These are phyloP conservation scores for Sthenelais limicola DNA, from an alignment of 2,888 invertebrate species.

Conservation along the genomic window DNA sequence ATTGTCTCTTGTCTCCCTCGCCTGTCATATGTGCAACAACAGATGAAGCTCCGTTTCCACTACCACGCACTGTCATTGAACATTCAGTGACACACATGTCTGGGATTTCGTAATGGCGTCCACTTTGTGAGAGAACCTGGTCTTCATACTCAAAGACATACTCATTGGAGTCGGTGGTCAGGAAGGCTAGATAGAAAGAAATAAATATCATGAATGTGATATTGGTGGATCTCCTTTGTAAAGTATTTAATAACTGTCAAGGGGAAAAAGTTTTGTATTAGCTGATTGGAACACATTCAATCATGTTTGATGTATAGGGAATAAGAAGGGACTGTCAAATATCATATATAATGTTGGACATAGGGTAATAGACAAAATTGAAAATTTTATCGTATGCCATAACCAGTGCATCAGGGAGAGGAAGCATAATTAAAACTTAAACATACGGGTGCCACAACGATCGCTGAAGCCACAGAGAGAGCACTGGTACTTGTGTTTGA, in stretches of 20 bases:
- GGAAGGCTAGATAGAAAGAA: slow-evolving; percentile 22
- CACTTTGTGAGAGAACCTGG: background rate
- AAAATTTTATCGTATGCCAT: no score
- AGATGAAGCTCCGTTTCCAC: background rate
- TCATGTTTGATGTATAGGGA: no score
- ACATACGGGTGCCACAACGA: no score
- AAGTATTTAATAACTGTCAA: no score
- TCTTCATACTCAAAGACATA: slow-evolving; percentile 26
- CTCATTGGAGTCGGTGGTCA: background rate
- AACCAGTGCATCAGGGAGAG: no score
- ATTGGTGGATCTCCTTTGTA: no score
- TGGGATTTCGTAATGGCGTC: slow-evolving; percentile 18
- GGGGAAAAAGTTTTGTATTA: no score
- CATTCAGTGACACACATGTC: slow-evolving; percentile 32
- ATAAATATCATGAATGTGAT: background rate
- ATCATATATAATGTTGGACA: no score
- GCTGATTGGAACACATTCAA: no score
- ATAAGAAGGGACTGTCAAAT: no score
- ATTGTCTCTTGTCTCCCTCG: background rate
- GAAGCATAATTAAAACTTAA: no score
- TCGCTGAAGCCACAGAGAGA: background rate
- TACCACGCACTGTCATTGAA: background rate
- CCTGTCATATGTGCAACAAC: slow-evolving; percentile 21
- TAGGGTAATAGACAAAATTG: no score
- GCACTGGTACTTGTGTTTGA: slow-evolving; percentile 7